phyloP scores from a whole-genome alignment of 1,140 invertebrate species.

The Penaeus indicus region DNA sequence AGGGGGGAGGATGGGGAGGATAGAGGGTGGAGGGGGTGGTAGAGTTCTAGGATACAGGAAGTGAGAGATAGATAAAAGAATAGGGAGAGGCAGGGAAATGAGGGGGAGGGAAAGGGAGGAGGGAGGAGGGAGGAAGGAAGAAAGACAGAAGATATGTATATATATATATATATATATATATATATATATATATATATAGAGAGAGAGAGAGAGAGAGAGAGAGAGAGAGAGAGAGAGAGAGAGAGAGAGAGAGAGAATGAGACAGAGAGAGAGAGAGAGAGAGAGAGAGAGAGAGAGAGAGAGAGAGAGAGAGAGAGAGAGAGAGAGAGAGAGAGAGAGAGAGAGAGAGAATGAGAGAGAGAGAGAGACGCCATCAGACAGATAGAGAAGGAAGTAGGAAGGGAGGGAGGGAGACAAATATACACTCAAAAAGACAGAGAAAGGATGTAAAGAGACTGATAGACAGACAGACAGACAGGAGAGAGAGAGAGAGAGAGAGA shows the following conservation, averaged over 20 bases:
- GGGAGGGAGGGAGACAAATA: not conserved
- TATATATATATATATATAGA: not conserved
- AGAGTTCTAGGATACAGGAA: not conserved
- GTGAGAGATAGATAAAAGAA: not conserved
- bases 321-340: not conserved
- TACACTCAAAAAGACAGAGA: not conserved
- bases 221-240: too few species aligned
- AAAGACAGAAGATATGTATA: too few species aligned
- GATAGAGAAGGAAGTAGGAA: not conserved
- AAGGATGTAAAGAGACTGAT: slow-evolving; percentile 12
- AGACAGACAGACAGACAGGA: slow-evolving; percentile 3
- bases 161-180: too few species aligned
- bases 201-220: not conserved
- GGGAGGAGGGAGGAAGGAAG: too few species aligned
- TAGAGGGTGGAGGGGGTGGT: not conserved
- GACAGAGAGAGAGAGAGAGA: not conserved
- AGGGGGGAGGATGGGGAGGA: not conserved
- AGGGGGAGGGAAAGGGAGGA: too few species aligned
- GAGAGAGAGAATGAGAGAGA: not conserved
- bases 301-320: not conserved
- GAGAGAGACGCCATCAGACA: not conserved
- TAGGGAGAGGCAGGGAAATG: not conserved
- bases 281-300: too few species aligned
- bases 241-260: not conserved
- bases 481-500: slow-evolving; percentile 31